Conservation (phyloP, 1,140 invertebrate species). For the Drosophila lacteicornis region DNA sequence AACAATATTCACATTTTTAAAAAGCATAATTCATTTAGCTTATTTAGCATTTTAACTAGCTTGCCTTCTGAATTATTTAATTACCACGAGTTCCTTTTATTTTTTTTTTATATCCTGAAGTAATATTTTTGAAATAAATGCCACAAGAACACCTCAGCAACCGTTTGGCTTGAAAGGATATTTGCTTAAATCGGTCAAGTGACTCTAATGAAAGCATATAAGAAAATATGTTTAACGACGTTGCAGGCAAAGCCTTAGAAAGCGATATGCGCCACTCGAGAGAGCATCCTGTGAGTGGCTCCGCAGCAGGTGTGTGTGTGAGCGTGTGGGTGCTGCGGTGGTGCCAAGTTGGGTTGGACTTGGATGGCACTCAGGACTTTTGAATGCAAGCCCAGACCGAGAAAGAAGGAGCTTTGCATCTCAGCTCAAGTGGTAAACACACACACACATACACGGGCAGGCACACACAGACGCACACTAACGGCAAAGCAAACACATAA, state of each 20-base stretch:
- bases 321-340: constrained; percentile 8
- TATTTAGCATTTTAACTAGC: too few species aligned
- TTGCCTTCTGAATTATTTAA: too few species aligned
- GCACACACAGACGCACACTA: constrained; percentile 18
- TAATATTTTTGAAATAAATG: background rate
- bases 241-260: constrained; percentile 57
- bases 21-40: too few species aligned
- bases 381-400: constrained; percentile 58
- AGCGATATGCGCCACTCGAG: constrained; percentile 60
- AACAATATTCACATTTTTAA: too few species aligned
- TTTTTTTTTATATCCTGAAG: background rate
- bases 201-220: constrained; percentile 46
- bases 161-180: constrained; percentile 25
- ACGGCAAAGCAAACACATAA: constrained; percentile 48
- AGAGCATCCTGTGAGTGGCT: constrained; percentile 44
- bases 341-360: constrained; percentile 16
- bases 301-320: constrained; percentile 33
- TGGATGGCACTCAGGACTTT: constrained; percentile 55
- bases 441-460: constrained; percentile 20
- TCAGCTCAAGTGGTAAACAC: constrained; percentile 68
- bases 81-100: background rate
- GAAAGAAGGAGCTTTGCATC: constrained; percentile 59
- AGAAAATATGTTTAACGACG: constrained; percentile 63
- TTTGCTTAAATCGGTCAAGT: constrained; percentile 65
- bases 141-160: background rate